These are phyloP conservation scores for Arothron firmamentum DNA, from an alignment of 2,113 vertebrate species.

Conservation along the genomic window DNA sequence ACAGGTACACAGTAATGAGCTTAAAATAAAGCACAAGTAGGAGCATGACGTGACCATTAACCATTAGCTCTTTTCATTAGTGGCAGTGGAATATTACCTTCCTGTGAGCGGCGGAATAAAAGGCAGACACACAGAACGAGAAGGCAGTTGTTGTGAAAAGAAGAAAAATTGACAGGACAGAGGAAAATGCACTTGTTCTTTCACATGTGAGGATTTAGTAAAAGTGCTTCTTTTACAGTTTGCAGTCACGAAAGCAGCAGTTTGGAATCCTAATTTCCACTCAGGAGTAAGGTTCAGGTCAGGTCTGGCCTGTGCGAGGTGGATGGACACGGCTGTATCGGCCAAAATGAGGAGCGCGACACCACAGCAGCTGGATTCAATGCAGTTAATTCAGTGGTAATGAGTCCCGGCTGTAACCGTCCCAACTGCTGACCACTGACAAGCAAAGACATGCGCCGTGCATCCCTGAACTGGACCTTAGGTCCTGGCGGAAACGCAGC, in stretches of 20 bases:
- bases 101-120: constrained; percentile 24
- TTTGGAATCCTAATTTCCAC: constrained; percentile 2
- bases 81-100: constrained; percentile 43
- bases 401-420: too few species aligned
- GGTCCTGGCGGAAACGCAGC: too few species aligned
- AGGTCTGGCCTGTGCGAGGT: too few species aligned
- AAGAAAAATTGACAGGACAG: constrained; percentile 27
- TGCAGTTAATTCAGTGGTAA: too few species aligned
- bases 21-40: constrained; percentile 41
- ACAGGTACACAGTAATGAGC: constrained; percentile 35
- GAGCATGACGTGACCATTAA: constrained; percentile 18
- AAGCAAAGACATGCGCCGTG: too few species aligned
- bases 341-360: too few species aligned
- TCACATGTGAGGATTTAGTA: constrained; percentile 28
- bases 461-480: too few species aligned
- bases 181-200: constrained; percentile 36
- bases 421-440: too few species aligned
- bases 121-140: constrained; percentile 40
- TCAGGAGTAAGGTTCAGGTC: too few species aligned
- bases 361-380: too few species aligned
- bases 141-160: constrained; percentile 48
- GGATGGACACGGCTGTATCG: too few species aligned
- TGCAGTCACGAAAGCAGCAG: constrained; percentile 19
- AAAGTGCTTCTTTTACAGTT: constrained; percentile 49
- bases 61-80: constrained; percentile 27